These are phyloP conservation scores for Dipodomys stephensi DNA, from an alignment of 2,113 vertebrate genomes.

Conservation along the genomic window DNA sequence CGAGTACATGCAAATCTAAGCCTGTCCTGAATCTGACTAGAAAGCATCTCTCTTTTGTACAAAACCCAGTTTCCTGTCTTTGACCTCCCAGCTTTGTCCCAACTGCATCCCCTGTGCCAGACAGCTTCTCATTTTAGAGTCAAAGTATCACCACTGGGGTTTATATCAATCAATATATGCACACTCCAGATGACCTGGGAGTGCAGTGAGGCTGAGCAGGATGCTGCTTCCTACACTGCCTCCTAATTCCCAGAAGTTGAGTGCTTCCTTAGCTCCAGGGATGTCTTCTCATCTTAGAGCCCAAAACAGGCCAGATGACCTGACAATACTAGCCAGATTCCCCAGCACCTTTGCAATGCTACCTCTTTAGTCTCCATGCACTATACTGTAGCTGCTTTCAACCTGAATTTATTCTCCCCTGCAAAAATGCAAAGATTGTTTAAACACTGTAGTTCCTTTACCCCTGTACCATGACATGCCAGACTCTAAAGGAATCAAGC, in stretches of 20 bases:
- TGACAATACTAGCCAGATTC: not conserved
- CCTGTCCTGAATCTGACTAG: not conserved
- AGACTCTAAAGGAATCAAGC: constrained; percentile 82
- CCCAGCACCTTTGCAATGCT: not conserved
- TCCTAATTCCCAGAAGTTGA: constrained; percentile 25
- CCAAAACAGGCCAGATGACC: constrained; percentile 7
- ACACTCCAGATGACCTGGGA: not conserved
- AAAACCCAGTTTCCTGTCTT: constrained; percentile 8
- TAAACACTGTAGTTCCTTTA: constrained; percentile 82
- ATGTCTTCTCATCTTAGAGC: constrained; percentile 36
- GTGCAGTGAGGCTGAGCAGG: not conserved
- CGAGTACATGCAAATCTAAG: not conserved
- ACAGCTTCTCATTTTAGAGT: not conserved
- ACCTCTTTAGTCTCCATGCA: constrained; percentile 35
- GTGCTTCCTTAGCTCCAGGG: not conserved
- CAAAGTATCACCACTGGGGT: not conserved
- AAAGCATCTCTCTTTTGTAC: not conserved
- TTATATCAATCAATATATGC: not conserved
- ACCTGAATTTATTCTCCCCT: constrained; percentile 60
- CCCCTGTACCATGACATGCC: constrained; percentile 83
- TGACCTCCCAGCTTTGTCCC: not conserved
- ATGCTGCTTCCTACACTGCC: not conserved
- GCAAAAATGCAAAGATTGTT: constrained; percentile 69
- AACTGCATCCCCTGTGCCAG: not conserved
- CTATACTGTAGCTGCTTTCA: constrained; percentile 26